Base-by-base conservation (phyloP, 2,113 vertebrate species). In the Jaculus jaculus region DNA sequence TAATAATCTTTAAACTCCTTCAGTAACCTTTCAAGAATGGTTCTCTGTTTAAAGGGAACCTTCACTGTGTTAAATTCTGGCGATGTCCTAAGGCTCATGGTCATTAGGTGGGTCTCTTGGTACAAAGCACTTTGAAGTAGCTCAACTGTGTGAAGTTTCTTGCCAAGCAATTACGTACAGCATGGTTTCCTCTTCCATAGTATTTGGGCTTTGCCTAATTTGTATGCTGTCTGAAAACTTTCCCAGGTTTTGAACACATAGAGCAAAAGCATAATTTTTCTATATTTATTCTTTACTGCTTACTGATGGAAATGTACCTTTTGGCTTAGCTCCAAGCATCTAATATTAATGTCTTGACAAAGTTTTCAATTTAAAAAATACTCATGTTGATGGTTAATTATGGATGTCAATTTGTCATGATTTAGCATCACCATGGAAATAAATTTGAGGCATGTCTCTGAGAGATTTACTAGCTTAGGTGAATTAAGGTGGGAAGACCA, bases 141-240 rank as follows among this genome's bases (percentile, higher is more conserved):
- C 32, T 60, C 32, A 34, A 6, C 34, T 72, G 21, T 90, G 20
- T 84, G 81, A 77, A 3, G 13, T 85, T 80, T 88, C 60, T 88
- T 88, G 71, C 69, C 75, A n/a, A 92, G 58, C 12, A 32, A 24
- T 69, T 93, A 58, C 84, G 87, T 9, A 72, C 3, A 72, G 42
- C 16, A 51, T 26, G 32, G n/a, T 90, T 90, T 89, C 92, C 72
- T 79, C 32, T 91, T 28, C 30, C 37, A 39, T 18, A 66, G 26
- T 61, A 72, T 94, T 93, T 91, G 84, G 24, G 77, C 87, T 84
- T 94, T 17, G 80, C 42, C 32, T 86, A 84, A 84, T 23, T n/a
- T 42, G 37, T 1, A 0, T 80, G 21, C 6, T 87, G 92, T 84
- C 71, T 92, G 84, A 80, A 75, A 91, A 89, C 24, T 54, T 83